A percentile compares a stretch with the other conserved stretches of the same genome.
These are phyloP conservation scores for Haemorhous mexicanus DNA, from an alignment of 2,113 vertebrate species.

Conservation along the genomic window DNA sequence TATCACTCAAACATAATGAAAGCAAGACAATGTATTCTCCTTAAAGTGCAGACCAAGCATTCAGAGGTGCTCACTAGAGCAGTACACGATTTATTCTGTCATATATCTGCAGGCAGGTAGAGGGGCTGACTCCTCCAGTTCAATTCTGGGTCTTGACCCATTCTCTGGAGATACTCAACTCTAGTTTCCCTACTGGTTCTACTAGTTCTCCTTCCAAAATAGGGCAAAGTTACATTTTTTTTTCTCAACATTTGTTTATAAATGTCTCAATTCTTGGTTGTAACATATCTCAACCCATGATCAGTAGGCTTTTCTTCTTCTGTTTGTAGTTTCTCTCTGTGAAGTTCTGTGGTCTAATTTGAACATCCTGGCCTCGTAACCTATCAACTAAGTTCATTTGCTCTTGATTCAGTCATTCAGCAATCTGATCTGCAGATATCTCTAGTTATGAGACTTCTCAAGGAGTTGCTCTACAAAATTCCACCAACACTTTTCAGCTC, in stretches of 20 bases:
- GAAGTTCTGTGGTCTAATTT: neutral
- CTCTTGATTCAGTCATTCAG: neutral
- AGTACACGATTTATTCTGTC: neutral
- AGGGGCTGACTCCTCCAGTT: neutral
- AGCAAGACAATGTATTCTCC: neutral
- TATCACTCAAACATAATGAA: neutral
- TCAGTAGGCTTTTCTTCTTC: neutral
- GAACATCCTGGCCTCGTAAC: neutral
- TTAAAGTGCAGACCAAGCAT: neutral
- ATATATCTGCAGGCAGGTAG: neutral
- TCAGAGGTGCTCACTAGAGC: neutral
- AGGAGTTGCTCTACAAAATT: neutral
- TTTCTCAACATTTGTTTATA: neutral
- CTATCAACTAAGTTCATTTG: neutral
- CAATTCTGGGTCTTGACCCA: neutral
- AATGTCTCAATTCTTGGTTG: neutral
- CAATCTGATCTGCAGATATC: neutral
- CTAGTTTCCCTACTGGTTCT: neutral
- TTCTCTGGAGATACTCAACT: neutral
- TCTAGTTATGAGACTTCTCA: neutral
- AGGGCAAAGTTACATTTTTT: neutral
- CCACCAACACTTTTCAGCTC: neutral
- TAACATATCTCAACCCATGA: neutral
- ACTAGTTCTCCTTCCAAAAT: neutral
- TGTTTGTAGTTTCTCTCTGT: neutral